These are phyloP conservation scores for Drosophila nr. perissopoda DNA, from an alignment of 2,888 invertebrate species.

Conservation along the genomic window DNA sequence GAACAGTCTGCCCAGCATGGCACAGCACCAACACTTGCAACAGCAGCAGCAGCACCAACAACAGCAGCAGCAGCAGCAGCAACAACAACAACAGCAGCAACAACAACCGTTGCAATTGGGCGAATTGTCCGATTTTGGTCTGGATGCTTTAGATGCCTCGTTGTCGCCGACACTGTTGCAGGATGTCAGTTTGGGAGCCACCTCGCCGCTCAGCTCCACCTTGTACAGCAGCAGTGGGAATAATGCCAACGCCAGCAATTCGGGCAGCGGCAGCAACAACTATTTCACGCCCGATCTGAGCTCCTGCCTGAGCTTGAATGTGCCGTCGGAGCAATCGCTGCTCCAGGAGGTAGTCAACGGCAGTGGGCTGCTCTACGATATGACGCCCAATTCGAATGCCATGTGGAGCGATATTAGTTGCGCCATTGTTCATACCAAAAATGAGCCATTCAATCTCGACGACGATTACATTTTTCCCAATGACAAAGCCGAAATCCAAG, in stretches of 20 bases:
- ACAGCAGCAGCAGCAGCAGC: slow-evolving; percentile 56
- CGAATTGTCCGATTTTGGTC: slow-evolving; percentile 84
- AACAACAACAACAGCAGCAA: slow-evolving; percentile 52
- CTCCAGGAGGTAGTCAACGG: slow-evolving; percentile 53
- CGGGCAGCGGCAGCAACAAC: slow-evolving; percentile 28
- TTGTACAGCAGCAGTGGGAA: slow-evolving; percentile 64
- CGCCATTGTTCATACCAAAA: slow-evolving; percentile 85
- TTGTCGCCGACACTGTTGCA: slow-evolving; percentile 84
- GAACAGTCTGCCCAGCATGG: slow-evolving; percentile 70
- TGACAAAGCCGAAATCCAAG: slow-evolving; percentile 93
- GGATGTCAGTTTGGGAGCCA: slow-evolving; percentile 83
- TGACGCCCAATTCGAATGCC: slow-evolving; percentile 82
- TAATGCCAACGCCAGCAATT: slow-evolving; percentile 26
- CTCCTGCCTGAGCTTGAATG: slow-evolving; percentile 60
- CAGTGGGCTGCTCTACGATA: slow-evolving; percentile 75
- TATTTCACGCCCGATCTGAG: slow-evolving; percentile 74
- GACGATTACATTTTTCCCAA: slow-evolving; percentile 96
- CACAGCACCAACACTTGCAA: slow-evolving; percentile 73
- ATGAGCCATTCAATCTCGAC: slow-evolving; percentile 91
- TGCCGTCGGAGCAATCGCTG: slow-evolving; percentile 57
- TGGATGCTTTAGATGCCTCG: slow-evolving; percentile 84
- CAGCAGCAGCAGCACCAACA: slow-evolving; percentile 70
- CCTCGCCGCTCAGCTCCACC: slow-evolving; percentile 75
- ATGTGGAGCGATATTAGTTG: slow-evolving; percentile 85
- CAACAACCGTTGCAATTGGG: slow-evolving; percentile 71